Evolutionary conservation across 2,888 invertebrate species (phyloP).

Genomic region (Ochropleura plecta): DNA sequence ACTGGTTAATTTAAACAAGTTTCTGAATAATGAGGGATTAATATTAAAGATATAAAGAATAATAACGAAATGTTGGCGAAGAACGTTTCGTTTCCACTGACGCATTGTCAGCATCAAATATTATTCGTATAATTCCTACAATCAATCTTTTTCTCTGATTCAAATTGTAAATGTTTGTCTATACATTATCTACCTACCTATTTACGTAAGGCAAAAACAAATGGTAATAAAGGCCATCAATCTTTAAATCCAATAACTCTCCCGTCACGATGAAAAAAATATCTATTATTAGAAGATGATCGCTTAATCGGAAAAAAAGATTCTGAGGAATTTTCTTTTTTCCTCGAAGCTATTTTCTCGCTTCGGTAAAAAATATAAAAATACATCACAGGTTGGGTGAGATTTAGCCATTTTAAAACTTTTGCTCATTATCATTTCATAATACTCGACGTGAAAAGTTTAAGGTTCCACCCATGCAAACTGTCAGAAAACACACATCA

Average conservation of each 20-base stretch:
- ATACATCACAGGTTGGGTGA: conserved; percentile 27
- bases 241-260: conserved; percentile 48
- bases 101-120: conserved; percentile 21
- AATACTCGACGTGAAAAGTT: conserved; percentile 29
- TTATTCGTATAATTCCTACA: not conserved
- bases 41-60: conserved; percentile 33
- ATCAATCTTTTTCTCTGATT: not conserved
- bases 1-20: not conserved
- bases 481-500: conserved; percentile 39
- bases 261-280: conserved; percentile 22
- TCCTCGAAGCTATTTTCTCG: not conserved
- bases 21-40: not conserved
- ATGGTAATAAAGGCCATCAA: conserved; percentile 25
- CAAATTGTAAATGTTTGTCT: not conserved
- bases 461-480: conserved; percentile 33
- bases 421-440: conserved; percentile 44
- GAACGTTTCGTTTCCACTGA: conserved; percentile 10
- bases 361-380: conserved; percentile 36
- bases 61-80: too few species aligned
- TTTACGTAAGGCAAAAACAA: not conserved
- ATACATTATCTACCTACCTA: not conserved
- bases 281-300: conserved; percentile 39
- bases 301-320: conserved; percentile 20
- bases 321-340: conserved; percentile 7
- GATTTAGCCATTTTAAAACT: conserved; percentile 51